Conservation (phyloP, 2,113 vertebrate genomes). For the Neofelis nebulosa region DNA sequence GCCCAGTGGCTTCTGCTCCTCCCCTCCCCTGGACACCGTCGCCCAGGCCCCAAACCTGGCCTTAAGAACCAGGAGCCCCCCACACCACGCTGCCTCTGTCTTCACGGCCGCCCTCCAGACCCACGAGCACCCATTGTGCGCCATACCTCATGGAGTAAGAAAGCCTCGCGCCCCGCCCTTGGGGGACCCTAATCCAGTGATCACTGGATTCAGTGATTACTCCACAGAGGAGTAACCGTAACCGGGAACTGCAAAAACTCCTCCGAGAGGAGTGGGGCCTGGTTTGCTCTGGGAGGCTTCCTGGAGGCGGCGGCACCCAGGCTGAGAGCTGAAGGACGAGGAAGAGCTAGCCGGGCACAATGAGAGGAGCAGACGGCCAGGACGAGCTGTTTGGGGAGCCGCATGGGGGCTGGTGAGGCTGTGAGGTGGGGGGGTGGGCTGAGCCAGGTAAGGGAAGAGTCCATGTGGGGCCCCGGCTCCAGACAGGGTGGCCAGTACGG, state of each 20-base stretch:
- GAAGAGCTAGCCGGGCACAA: background rate
- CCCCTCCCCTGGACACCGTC: background rate
- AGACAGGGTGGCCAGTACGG: background rate
- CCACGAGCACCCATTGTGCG: fast-evolving
- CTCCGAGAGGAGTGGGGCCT: too few species aligned
- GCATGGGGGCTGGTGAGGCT: background rate
- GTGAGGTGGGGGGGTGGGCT: background rate
- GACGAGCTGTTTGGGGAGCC: background rate
- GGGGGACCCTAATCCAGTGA: background rate
- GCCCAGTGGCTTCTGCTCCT: background rate
- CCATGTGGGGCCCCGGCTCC: background rate
- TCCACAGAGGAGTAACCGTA: too few species aligned
- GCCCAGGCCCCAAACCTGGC: background rate
- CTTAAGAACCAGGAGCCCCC: background rate
- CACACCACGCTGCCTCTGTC: too few species aligned
- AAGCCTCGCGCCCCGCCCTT: too few species aligned
- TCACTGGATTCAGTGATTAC: too few species aligned
- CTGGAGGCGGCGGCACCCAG: background rate
- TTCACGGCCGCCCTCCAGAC: background rate
- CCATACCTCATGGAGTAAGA: background rate
- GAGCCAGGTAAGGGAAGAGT: background rate
- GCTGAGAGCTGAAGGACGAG: background rate
- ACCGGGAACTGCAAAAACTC: background rate
- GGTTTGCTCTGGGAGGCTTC: background rate
- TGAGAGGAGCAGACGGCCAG: background rate